phyloP scores from a whole-genome alignment of 2,797 vertebrate species.

The Manis crassicaudata region DNA sequence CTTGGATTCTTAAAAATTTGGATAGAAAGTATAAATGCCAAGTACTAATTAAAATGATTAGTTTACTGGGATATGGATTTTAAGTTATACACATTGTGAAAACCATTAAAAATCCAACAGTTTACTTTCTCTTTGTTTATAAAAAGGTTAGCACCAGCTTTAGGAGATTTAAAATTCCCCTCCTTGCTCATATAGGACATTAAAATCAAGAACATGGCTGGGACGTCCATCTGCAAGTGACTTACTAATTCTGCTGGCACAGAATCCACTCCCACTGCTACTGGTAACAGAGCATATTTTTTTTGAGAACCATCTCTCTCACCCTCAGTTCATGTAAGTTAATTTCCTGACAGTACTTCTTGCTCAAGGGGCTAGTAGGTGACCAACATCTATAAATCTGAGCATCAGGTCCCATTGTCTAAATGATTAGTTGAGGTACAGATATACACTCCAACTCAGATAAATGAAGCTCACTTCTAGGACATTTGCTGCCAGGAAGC shows the following conservation, averaged over 20 bases:
- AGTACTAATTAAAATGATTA: background rate
- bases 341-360: background rate
- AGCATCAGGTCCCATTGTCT: background rate
- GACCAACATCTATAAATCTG: background rate
- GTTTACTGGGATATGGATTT: background rate
- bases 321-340: background rate
- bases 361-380: background rate
- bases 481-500: background rate
- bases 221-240: background rate
- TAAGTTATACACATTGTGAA: background rate
- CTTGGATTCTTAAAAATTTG: background rate
- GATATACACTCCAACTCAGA: background rate
- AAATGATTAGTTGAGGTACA: background rate
- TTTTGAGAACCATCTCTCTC: background rate
- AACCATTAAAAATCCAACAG: background rate
- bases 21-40: background rate
- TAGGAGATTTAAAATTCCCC: background rate
- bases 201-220: background rate
- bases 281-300: background rate
- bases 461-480: background rate
- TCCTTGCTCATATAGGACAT: background rate
- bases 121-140: background rate
- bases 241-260: background rate
- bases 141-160: background rate
- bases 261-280: background rate